phyloP scores from a whole-genome alignment of 2,113 vertebrate genomes.

The Sitta europaea region DNA sequence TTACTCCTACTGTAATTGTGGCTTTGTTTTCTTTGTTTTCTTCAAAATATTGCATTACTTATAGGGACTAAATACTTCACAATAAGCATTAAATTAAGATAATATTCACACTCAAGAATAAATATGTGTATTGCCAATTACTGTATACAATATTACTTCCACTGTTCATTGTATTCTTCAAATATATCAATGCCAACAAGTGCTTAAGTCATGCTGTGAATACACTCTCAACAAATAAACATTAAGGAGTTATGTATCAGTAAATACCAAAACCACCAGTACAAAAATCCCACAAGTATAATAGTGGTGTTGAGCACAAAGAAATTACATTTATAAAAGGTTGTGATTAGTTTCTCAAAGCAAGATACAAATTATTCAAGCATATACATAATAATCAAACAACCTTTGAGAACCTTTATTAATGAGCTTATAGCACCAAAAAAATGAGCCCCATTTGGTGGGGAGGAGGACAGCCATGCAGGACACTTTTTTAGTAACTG shows the following conservation, averaged over 20 bases:
- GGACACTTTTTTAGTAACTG: not conserved
- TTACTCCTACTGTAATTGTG: not conserved
- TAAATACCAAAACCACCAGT: not conserved
- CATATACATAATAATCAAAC: not conserved
- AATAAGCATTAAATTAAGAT: not conserved
- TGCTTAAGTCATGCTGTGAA: not conserved
- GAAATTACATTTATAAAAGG: not conserved
- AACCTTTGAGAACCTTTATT: not conserved
- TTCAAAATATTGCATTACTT: not conserved
- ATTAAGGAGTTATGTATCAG: not conserved
- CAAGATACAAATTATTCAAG: not conserved
- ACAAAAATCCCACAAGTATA: conserved; percentile 3
- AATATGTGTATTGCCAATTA: not conserved
- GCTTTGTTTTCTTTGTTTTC: not conserved
- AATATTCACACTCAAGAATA: not conserved
- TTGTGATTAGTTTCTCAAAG: not conserved
- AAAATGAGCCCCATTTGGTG: not conserved
- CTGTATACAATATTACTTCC: not conserved
- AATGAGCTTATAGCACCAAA: not conserved
- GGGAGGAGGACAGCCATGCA: not conserved
- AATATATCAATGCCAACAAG: not conserved
- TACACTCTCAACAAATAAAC: conserved; percentile 1
- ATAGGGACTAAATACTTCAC: not conserved
- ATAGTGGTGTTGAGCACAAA: not conserved
- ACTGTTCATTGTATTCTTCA: conserved; percentile 13